Evolutionary conservation across 2,888 invertebrate genomes (phyloP).

Genomic region (Ichneumon xanthorius): DNA sequence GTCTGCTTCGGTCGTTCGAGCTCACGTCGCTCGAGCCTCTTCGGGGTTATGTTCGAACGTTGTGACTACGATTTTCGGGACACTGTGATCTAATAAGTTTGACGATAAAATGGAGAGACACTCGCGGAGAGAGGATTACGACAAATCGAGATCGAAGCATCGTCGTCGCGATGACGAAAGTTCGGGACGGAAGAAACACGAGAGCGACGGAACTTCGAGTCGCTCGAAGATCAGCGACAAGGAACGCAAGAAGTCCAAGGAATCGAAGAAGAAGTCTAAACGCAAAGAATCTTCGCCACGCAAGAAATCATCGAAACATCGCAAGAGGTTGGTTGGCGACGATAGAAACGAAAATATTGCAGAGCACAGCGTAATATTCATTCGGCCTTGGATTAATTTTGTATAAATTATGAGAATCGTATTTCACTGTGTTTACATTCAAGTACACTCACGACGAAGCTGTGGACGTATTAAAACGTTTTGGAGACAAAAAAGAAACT

Average conservation of each 20-base stretch:
- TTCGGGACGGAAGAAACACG: slow-evolving; percentile 46
- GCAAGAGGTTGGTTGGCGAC: slow-evolving; percentile 71
- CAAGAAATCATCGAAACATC: slow-evolving; percentile 75
- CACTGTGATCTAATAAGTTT: not conserved
- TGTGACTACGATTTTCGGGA: slow-evolving; percentile 13
- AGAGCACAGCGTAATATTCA: not conserved
- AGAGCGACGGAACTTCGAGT: slow-evolving; percentile 53
- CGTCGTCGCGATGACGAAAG: slow-evolving; percentile 49
- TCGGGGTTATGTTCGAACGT: slow-evolving; percentile 68
- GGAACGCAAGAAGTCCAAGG: slow-evolving; percentile 67
- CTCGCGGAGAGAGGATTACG: slow-evolving; percentile 65
- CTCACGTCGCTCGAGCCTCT: not conserved
- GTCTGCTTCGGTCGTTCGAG: not conserved
- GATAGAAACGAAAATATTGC: not conserved
- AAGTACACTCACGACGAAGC: too few species aligned
- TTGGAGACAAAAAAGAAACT: too few species aligned
- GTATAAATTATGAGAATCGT: not conserved
- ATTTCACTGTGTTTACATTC: not conserved
- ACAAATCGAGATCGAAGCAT: slow-evolving; percentile 60
- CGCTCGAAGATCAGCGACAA: slow-evolving; percentile 67
- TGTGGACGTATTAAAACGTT: too few species aligned
- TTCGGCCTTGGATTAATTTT: not conserved
- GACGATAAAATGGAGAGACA: slow-evolving; percentile 72
- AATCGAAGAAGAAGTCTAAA: slow-evolving; percentile 73
- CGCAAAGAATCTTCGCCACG: slow-evolving; percentile 67